Evolutionary conservation across 2,113 vertebrate genomes (phyloP), one percentile per base, ranked within the genome.

Genomic region (Microtus oregoni): DNA sequence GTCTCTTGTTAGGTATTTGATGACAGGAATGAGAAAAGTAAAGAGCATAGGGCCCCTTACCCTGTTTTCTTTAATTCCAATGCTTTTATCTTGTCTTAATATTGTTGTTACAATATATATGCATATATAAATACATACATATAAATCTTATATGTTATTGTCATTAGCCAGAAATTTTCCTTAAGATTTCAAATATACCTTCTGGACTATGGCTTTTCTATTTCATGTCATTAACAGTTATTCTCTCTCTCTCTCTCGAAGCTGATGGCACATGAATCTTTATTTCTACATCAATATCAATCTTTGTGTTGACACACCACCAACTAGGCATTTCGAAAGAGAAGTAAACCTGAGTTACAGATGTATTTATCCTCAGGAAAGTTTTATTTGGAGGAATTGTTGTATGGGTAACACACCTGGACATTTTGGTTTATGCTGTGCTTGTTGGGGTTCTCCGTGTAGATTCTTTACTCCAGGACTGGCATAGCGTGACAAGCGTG

Each of bases 401-500:
- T 7, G 22, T 26, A 4, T 13, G 7, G 15, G 15, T 5, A 17
- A 5, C 2, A 0, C 13, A 52, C 22, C 7, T 24, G 86, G 14
- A 3, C 41, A 22, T 11, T 17, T 1, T 47, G 61, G 1, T 11
- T 68, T 35, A 26, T 15, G 11, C 26, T 9, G 24, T 1, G 1
- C 2, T 9, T 0, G 3, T 7, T 7, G 44, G 8, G 5, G 6
- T 13, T 14, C 19, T 7, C 17, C 5, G 0, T 32, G 7, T 12
- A 0, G 8, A 20, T 1, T 6, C 1, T 8, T 0, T 17, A 11
- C 3, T 35, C n/a, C 14, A 4, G 67, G 73, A 6, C 9, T 17
- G 24, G 8, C 1, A 0, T 7, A 8, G 2, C 8, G 15, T 1
- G 35, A 7, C 0, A 2, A 19, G 14, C 10, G 26, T 19, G 35